A percentile compares a stretch with the other conserved stretches of the same genome.
Evolutionary conservation across 1,140 invertebrate species (phyloP).

Genomic region (Acyrthosiphon pisum): DNA sequence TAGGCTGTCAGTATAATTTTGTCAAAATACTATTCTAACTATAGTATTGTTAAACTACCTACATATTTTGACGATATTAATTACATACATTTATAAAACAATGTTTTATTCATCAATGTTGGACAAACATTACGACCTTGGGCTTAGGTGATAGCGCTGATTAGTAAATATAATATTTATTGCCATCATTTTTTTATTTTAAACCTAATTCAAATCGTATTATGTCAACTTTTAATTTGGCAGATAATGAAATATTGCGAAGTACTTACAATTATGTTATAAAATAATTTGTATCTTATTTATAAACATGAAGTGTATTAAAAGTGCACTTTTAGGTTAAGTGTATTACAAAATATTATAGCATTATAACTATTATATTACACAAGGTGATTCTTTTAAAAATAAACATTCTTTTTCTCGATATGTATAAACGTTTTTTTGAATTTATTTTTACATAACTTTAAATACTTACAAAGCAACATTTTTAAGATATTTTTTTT

Average conservation of each 20-base stretch:
- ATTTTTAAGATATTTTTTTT: no score
- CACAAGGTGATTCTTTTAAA: neutral
- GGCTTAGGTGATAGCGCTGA: neutral
- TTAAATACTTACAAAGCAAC: no score
- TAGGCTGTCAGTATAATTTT: neutral
- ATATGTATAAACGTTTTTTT: no score
- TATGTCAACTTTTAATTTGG: neutral
- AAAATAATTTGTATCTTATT: neutral
- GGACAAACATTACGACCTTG: neutral
- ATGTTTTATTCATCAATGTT: neutral
- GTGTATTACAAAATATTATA: neutral
- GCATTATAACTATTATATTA: neutral
- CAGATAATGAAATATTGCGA: neutral
- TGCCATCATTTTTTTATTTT: neutral
- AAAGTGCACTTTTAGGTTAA: neutral
- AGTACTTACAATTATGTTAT: neutral
- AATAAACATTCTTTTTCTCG: neutral
- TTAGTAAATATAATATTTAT: neutral
- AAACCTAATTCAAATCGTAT: neutral
- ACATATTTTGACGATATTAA: neutral
- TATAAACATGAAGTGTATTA: neutral
- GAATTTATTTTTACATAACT: no score
- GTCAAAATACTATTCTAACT: neutral
- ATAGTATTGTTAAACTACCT: neutral
- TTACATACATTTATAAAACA: neutral